Percentiles rank a stretch among this genome's conserved stretches.
Conservation (phyloP, 2,797 vertebrate genomes). For the Sebastiscus albofasciatus region DNA sequence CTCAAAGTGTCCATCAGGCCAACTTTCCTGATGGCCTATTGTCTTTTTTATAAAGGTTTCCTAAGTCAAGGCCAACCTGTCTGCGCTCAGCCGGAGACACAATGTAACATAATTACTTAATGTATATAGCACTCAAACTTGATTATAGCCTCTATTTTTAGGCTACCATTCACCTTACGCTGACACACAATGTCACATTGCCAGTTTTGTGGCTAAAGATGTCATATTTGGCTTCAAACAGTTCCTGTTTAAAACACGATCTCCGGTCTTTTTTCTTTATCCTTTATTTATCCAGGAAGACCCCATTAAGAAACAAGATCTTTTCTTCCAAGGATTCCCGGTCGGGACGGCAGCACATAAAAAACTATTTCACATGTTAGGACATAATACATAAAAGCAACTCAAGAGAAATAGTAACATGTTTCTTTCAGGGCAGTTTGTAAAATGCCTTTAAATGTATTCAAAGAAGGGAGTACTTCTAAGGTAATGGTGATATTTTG, state of each 20-base stretch:
- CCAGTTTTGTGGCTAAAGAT: background rate
- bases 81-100: background rate
- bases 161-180: background rate
- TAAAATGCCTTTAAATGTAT: no score
- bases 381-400: no score
- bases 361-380: no score
- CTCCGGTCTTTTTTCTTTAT: background rate
- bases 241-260: background rate
- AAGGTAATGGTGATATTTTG: no score
- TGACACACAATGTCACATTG: background rate
- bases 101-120: background rate
- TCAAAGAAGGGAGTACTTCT: no score
- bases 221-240: background rate
- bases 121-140: background rate
- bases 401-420: no score
- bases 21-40: constrained; percentile 65
- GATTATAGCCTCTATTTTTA: background rate
- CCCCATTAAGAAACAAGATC: background rate
- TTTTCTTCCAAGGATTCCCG: background rate
- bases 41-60: constrained; percentile 51
- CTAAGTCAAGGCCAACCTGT: constrained; percentile 16
- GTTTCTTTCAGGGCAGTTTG: no score
- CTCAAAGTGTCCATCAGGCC: constrained; percentile 45
- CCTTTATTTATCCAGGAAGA: background rate
- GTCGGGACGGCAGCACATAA: no score